Base-by-base conservation (phyloP, 2,113 vertebrate species). In the Pteruthius melanotis region DNA sequence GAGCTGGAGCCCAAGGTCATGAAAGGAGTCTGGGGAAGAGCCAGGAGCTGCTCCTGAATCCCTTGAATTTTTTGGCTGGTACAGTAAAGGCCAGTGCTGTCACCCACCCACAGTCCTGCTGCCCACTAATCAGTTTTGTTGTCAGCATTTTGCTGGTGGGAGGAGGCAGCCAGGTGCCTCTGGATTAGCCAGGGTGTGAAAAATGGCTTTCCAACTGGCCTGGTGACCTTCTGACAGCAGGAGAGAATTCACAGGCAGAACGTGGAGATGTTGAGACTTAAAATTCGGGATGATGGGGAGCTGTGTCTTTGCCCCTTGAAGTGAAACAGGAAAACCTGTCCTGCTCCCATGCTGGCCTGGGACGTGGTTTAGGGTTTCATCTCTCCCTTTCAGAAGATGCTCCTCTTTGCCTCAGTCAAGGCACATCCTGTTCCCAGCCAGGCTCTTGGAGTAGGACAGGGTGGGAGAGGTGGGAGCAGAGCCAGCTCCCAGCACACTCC, bases 151-250 rank as follows among this genome's bases (percentile, higher is more conserved):
- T 88, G 53, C 40, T 28, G 3, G 42, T 30, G 52, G 49, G 65
- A 89, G 39, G 68, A 88, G 88, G 75, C 85, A 88, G 76, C n/a
- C 52, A 63, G 68, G 50, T 93, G 83, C 78, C 47, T 77, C 64
- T 19, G 40, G 56, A 57, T 83, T 53, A 81, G 76, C 54, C 50
- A 53, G 50, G 56, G 10, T 75, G 50, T 84, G 53, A 81, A 56
- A 82, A 81, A 93, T 37, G 65, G 15, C 50, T 82, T 86, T 77
- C 39, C 71, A 83, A 0, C 27, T 87, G 76, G 59, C 63, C 68
- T 83, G 80, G 24, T 90, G 76, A 87, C 83, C 88, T 88, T 85
- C 20, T 63, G 89, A 47, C 39, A 70, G 91, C 59, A 40, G 37
- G 53, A 86, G 57, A 60, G 71, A n/a, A 70, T 80, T 64, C 54